A percentile compares a stretch with the other conserved stretches of the same genome.
Evolutionary conservation across 2,113 vertebrate species (phyloP).

Genomic region (Megatriorchis doriae): DNA sequence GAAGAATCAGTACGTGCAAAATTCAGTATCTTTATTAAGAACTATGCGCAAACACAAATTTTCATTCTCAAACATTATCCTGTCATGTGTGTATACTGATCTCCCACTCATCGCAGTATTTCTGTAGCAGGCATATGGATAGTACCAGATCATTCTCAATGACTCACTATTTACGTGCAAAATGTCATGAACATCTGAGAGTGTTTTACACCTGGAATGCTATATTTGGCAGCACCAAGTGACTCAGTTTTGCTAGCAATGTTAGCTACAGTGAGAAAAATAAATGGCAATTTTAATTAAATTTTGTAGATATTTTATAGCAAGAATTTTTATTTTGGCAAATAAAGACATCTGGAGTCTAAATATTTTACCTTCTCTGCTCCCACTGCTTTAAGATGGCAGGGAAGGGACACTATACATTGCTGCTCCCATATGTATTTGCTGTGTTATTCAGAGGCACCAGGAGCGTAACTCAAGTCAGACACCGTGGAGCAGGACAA

Average conservation of each 20-base stretch:
- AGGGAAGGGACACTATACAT: neutral
- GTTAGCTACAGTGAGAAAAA: neutral
- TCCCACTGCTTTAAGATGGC: slow-evolving; percentile 20
- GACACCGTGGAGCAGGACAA: neutral
- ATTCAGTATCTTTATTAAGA: neutral
- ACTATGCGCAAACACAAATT: neutral
- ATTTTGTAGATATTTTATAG: slow-evolving; percentile 28
- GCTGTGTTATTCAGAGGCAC: neutral
- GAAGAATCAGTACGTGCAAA: neutral
- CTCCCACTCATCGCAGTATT: slow-evolving; percentile 44
- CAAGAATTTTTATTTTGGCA: slow-evolving; percentile 45
- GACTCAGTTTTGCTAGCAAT: slow-evolving; percentile 35
- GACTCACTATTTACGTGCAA: slow-evolving; percentile 59
- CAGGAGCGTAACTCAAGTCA: neutral
- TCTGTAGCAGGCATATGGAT: slow-evolving; percentile 57
- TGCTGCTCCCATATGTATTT: neutral
- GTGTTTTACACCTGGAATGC: slow-evolving; percentile 54
- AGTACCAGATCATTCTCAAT: slow-evolving; percentile 52
- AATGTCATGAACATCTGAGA: slow-evolving; percentile 60
- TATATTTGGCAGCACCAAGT: slow-evolving; percentile 40
- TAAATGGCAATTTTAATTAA: slow-evolving; percentile 51
- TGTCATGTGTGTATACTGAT: slow-evolving; percentile 9
- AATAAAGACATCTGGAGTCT: slow-evolving; percentile 60
- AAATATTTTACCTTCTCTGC: slow-evolving; percentile 58
- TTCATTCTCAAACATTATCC: slow-evolving; percentile 24